phyloP scores from a whole-genome alignment of 1,140 invertebrate genomes.

The Pteromalus puparum region DNA sequence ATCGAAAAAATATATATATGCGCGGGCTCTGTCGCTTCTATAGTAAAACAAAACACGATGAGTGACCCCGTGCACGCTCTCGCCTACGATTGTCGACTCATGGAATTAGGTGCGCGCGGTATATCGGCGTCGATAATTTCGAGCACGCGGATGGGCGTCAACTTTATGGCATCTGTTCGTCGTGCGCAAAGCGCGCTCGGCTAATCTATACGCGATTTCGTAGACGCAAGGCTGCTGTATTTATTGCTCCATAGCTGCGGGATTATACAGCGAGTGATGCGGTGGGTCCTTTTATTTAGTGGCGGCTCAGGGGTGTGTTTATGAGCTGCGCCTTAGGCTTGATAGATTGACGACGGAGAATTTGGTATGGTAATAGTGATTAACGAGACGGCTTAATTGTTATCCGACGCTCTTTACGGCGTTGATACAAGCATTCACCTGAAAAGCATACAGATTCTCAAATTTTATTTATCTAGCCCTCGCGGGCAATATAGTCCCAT shows the following conservation, averaged over 20 bases:
- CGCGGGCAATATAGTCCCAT: no score
- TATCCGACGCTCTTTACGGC: not conserved
- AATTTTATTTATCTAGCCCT: no score
- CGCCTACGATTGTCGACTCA: not conserved
- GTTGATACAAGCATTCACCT: no score
- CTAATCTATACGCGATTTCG: slow-evolving; percentile 20
- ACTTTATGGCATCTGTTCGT: slow-evolving; percentile 18
- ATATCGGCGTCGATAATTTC: slow-evolving; percentile 21
- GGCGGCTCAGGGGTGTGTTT: not conserved
- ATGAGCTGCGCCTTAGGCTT: not conserved
- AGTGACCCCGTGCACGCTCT: not conserved
- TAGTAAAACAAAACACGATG: no score
- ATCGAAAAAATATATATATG: no score
- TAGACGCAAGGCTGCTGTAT: not conserved
- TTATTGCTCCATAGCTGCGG: not conserved
- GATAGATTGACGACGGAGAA: not conserved
- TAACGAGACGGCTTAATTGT: not conserved
- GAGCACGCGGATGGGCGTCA: slow-evolving; percentile 16
- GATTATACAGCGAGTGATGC: not conserved
- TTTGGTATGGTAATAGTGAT: not conserved
- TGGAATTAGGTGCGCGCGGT: not conserved
- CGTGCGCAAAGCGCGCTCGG: not conserved
- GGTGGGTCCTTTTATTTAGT: not conserved
- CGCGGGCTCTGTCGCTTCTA: no score
- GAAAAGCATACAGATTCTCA: no score